Conservation (phyloP, 2,797 vertebrate genomes). For the Poeciliopsis gracilis region DNA sequence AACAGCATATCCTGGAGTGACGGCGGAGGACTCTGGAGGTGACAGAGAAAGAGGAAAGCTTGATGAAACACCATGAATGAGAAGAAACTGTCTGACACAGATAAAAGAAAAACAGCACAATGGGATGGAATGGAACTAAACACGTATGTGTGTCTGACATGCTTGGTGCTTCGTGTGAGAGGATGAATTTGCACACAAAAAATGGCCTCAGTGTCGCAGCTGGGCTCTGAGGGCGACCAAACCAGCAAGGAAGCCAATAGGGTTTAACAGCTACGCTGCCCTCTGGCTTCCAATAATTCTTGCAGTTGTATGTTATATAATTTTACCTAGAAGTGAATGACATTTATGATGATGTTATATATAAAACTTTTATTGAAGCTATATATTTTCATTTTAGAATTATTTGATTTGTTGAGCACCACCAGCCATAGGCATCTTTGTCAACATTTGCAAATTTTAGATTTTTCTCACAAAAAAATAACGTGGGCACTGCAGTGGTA, state of each 20-base stretch:
- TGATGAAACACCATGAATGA: constrained; percentile 51
- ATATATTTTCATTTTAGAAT: not conserved
- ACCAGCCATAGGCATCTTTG: not conserved
- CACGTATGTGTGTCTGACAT: constrained; percentile 51
- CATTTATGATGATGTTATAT: not conserved
- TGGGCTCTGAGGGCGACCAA: constrained; percentile 47
- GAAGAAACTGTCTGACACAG: constrained; percentile 51
- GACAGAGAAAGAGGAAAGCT: constrained; percentile 31
- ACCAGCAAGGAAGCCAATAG: constrained; percentile 46
- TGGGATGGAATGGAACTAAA: constrained; percentile 49
- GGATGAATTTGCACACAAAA: constrained; percentile 36
- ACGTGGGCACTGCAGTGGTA: constrained; percentile 3
- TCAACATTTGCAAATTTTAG: not conserved
- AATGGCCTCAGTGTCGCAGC: constrained; percentile 60
- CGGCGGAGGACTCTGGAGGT: constrained; percentile 32
- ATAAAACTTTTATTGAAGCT: not conserved
- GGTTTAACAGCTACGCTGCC: constrained; percentile 17
- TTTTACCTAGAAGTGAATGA: not conserved
- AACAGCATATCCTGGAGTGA: constrained; percentile 46
- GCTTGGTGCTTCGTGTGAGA: constrained; percentile 51
- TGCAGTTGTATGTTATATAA: not conserved
- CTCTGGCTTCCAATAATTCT: constrained; percentile 29
- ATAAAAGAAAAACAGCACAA: constrained; percentile 60
- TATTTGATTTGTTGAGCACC: not conserved
- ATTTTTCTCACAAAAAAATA: constrained; percentile 16